Base-by-base conservation (phyloP, 2,888 invertebrate genomes). In the Andrena dorsata region DNA sequence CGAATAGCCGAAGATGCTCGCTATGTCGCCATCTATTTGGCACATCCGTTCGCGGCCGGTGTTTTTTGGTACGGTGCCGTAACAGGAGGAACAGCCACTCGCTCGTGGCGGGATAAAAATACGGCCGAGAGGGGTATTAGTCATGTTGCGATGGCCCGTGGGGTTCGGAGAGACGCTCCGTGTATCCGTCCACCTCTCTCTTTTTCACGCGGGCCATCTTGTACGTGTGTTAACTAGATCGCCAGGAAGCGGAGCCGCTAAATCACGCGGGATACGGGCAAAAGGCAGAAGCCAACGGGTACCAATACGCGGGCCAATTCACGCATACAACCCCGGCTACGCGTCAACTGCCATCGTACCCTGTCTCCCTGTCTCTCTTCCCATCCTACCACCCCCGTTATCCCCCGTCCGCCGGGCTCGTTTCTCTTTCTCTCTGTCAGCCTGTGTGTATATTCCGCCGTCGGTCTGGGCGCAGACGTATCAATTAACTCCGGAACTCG, bases 21-120 rank as follows among this genome's bases (percentile, higher is more conserved):
- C 71, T 74, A 80, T 81, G 86, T 84, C 85, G 75, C 77, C 84
- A 78, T 84, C 76, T 75, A 84, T 86, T 90, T 82, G 83, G 81
- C 83, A 84, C 90, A 89, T 91, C 90, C 91, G 91, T 87, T 86
- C 79, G 75, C 77, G 35, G 32, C 30, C 41, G 60, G 30, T 60
- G 84, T 73, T 58, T 68, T 65, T 68, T 69, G 10, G 8, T 0
- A 70, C 80, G 65, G 83, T 86, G 80, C 75, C 76, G 78, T 85
- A 85, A 83, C 85, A 84, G 82, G 86, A 80, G 87, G 82, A 84
- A 86, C 90, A 84, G 85, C 83, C 80, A 83, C 84, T 88, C 86
- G 85, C 86, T 87, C 82, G 81, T 83, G 84, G 84, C 83, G 76
- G 82, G 92, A 92, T 90, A 92, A 92, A 92, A 91, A 92, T 92